phyloP scores from a whole-genome alignment of 2,797 vertebrate species.

The Galagoides demidoff region DNA sequence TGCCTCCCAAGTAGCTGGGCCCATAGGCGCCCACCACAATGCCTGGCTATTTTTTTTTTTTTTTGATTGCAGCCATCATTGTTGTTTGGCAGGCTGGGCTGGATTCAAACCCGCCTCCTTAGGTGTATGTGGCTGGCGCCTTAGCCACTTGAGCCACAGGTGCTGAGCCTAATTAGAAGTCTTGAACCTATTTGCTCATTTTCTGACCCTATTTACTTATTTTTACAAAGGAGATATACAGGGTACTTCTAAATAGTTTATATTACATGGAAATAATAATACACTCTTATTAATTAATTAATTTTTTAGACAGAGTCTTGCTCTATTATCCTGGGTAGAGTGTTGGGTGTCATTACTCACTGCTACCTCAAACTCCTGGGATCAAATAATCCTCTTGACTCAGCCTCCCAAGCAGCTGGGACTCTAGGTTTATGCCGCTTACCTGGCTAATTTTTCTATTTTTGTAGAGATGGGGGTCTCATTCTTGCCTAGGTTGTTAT shows the following conservation, averaged over 20 bases:
- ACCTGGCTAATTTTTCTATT: not conserved
- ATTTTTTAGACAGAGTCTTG: not conserved
- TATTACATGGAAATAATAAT: not conserved
- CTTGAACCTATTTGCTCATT: not conserved
- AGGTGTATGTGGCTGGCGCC: too few relatives aligned
- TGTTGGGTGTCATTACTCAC: not conserved
- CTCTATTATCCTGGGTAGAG: not conserved
- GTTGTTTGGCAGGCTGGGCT: too few relatives aligned
- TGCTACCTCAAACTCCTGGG: not conserved
- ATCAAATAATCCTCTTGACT: not conserved
- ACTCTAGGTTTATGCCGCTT: not conserved
- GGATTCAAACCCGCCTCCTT: too few relatives aligned
- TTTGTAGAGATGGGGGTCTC: not conserved
- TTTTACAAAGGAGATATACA: not conserved
- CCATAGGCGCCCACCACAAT: too few relatives aligned
- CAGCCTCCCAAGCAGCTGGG: not conserved
- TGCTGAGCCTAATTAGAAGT: not conserved
- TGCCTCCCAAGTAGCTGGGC: too few relatives aligned
- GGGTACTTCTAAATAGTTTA: slow-evolving; percentile 17
- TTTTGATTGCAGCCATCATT: too few relatives aligned
- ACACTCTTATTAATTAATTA: not conserved
- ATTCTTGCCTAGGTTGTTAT: not conserved
- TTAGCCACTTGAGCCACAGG: too few relatives aligned
- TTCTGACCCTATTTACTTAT: not conserved
- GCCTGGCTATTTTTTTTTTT: too few relatives aligned